Evolutionary conservation across 2,888 invertebrate species (phyloP).

Genomic region (Campoplex nolae): DNA sequence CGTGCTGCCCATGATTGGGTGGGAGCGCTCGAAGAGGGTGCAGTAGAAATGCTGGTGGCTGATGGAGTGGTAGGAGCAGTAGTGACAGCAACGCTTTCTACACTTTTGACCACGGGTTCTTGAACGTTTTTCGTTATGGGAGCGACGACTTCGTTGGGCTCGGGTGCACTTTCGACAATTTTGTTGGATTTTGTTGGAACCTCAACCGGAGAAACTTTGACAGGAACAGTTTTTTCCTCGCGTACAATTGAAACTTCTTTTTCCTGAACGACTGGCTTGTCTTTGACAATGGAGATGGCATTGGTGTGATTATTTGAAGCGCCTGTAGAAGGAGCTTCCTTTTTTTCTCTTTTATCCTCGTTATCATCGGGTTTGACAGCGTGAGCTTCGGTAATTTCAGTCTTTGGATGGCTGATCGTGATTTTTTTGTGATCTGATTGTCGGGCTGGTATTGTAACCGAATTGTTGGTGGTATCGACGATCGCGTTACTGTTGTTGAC

Average conservation of each 20-base stretch:
- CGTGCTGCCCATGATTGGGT: conserved; percentile 83
- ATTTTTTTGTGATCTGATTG: conserved; percentile 43
- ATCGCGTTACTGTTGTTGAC: conserved; percentile 68
- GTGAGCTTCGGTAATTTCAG: conserved; percentile 15
- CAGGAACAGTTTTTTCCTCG: conserved; percentile 33
- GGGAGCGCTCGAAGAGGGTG: conserved; percentile 59
- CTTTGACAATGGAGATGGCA: conserved; percentile 21
- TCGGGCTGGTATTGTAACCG: conserved; percentile 2
- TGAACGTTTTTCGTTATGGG: conserved; percentile 60
- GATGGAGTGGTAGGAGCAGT: conserved; percentile 35
- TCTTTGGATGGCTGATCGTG: conserved; percentile 33
- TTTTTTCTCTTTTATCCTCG: conserved; percentile 51
- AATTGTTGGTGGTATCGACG: conserved; percentile 11
- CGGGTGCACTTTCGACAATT: conserved; percentile 21
- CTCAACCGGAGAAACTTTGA: conserved; percentile 18
- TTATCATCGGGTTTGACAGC: conserved; percentile 25
- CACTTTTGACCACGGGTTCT: conserved; percentile 66
- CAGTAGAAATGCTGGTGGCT: conserved; percentile 25
- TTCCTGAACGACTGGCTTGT: conserved; percentile 35
- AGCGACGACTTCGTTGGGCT: conserved; percentile 57
- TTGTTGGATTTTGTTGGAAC: conserved; percentile 17
- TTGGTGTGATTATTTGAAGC: background rate
- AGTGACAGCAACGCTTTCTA: conserved; percentile 34
- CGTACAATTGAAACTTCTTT: conserved; percentile 23
- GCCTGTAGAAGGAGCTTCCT: conserved; percentile 11